Evolutionary conservation across 2,113 vertebrate genomes (phyloP).

Genomic region (Nesoenas mayeri): DNA sequence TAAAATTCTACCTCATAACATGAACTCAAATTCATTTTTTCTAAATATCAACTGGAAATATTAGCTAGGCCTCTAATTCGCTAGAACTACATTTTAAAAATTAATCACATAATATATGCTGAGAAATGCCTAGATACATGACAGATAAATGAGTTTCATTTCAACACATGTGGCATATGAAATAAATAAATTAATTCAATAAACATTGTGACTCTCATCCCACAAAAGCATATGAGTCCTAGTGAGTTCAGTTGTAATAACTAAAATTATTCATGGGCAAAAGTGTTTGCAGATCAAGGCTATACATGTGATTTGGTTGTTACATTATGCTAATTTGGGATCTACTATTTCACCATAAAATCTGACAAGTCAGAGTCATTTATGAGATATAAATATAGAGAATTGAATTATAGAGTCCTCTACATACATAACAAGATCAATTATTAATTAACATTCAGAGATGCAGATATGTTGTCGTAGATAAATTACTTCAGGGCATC

Average conservation of each 20-base stretch:
- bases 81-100: not conserved
- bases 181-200: constrained; percentile 58
- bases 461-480: not conserved
- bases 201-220: not conserved
- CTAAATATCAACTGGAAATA: not conserved
- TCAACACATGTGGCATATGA: not conserved
- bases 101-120: not conserved
- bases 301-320: constrained; percentile 9
- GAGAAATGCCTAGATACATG: not conserved
- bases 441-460: constrained; percentile 52
- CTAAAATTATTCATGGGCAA: constrained; percentile 49
- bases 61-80: not conserved
- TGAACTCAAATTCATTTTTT: not conserved
- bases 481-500: constrained; percentile 24
- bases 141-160: not conserved
- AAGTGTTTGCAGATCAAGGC: constrained; percentile 51
- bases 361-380: constrained; percentile 61
- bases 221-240: constrained; percentile 14
- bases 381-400: constrained; percentile 41
- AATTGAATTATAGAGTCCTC: constrained; percentile 35
- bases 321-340: constrained; percentile 52
- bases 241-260: constrained; percentile 42
- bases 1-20: not conserved
- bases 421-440: constrained; percentile 42
- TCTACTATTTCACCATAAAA: constrained; percentile 64